Percentiles rank a stretch among this genome's conserved stretches.
Evolutionary conservation across 92 coral and sea anemone species (phyloP).

Genomic region (Plumapathes pennacea): DNA sequence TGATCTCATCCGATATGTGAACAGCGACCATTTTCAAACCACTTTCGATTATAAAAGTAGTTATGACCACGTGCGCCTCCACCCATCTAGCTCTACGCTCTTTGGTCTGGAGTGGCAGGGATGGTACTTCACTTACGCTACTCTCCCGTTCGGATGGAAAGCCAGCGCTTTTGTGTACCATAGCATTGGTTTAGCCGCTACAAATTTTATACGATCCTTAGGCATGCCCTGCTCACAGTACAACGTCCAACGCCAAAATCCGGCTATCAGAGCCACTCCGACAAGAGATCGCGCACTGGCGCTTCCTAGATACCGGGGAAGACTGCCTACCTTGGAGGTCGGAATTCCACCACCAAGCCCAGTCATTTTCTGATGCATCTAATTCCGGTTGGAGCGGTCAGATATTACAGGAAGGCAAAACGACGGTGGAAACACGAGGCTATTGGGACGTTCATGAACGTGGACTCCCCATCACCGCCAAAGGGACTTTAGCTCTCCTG

Average conservation of each 20-base stretch:
- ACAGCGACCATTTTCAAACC: conserved; percentile 52
- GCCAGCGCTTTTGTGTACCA: conserved; percentile 63
- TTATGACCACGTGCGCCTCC: conserved; percentile 45
- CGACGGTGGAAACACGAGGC: conserved; percentile 40
- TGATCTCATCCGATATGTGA: conserved; percentile 61
- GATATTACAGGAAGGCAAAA: conserved; percentile 18
- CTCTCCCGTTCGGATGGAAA: conserved; percentile 71
- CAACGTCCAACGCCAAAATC: conserved; percentile 61
- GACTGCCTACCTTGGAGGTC: conserved; percentile 60
- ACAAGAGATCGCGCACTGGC: conserved; percentile 38
- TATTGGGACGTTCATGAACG: conserved; percentile 32
- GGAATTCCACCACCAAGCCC: conserved; percentile 43
- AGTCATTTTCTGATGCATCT: conserved; percentile 56
- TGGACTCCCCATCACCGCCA: conserved; percentile 45
- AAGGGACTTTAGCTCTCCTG: conserved; percentile 58
- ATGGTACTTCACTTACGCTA: conserved; percentile 35
- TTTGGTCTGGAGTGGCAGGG: conserved; percentile 63
- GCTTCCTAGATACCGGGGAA: conserved; percentile 54
- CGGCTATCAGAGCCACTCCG: conserved; percentile 22
- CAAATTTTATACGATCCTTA: conserved; percentile 34
- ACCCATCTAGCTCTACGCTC: conserved; percentile 42
- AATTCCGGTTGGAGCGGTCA: conserved; percentile 69
- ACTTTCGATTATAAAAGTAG: conserved; percentile 69
- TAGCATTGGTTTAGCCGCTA: conserved; percentile 37
- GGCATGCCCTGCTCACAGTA: conserved; percentile 50